These are phyloP conservation scores for Lepidocyrtoides sp. DNA, from an alignment of 2,888 invertebrate species.

Conservation along the genomic window DNA sequence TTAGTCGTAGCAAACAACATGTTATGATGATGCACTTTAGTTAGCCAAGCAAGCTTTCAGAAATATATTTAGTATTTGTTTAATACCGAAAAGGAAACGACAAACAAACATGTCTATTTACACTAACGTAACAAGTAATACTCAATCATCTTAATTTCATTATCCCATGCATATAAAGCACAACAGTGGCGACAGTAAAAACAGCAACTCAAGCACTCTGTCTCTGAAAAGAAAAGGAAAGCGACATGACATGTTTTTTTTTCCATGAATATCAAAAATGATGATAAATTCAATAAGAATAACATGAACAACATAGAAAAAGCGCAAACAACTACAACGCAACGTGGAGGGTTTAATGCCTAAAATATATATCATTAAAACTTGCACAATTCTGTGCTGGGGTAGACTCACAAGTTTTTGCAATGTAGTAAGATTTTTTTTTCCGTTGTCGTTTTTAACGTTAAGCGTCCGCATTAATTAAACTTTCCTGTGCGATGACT, in stretches of 20 bases:
- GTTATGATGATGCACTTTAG: neutral
- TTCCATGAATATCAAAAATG: neutral
- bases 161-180: neutral
- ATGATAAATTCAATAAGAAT: neutral
- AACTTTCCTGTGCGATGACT: slow-evolving; percentile 6
- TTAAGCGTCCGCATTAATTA: slow-evolving; percentile 52
- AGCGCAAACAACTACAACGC: slow-evolving; percentile 15
- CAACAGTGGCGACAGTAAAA: too few relatives aligned
- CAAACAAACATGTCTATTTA: slow-evolving; percentile 19
- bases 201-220: neutral
- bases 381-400: neutral
- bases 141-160: slow-evolving; percentile 17
- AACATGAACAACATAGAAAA: neutral
- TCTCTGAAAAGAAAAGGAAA: neutral
- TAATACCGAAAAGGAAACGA: slow-evolving; percentile 33
- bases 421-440: neutral
- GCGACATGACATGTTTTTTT: neutral
- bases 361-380: too few relatives aligned
- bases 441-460: neutral
- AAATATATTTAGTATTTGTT: too few relatives aligned
- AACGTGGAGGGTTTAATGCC: too few relatives aligned
- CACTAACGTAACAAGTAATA: slow-evolving; percentile 28
- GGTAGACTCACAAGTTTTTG: neutral
- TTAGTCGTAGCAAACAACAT: neutral
- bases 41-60: neutral